Conservation (phyloP, 2,797 vertebrate genomes). For the Triplophysa bombifrons region DNA sequence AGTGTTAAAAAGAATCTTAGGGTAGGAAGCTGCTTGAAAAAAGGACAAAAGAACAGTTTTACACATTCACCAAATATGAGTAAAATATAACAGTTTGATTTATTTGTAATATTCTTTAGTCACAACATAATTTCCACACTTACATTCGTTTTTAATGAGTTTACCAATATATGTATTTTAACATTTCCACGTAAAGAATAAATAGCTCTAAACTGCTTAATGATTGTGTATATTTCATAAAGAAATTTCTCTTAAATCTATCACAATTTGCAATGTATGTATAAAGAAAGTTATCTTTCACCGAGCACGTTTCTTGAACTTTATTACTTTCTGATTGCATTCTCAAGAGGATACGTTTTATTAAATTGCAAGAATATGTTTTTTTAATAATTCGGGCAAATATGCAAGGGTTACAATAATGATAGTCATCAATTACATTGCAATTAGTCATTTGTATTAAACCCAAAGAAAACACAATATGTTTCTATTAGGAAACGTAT, state of each 20-base stretch:
- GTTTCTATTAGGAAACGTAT: constrained; percentile 19
- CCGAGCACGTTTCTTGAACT: not conserved
- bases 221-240: too few relatives aligned
- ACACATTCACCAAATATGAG: too few relatives aligned
- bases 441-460: constrained; percentile 7
- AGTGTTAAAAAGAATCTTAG: too few relatives aligned
- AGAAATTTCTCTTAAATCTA: not conserved
- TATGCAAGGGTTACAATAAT: constrained; percentile 43
- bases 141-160: too few relatives aligned
- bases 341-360: constrained; percentile 44
- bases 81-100: too few relatives aligned
- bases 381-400: constrained; percentile 35
- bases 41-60: too few relatives aligned
- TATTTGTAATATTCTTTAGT: too few relatives aligned
- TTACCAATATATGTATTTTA: too few relatives aligned
- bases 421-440: constrained; percentile 33
- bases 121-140: too few relatives aligned
- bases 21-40: too few relatives aligned
- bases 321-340: constrained; percentile 2
- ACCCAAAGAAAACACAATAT: constrained; percentile 28
- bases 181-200: too few relatives aligned
- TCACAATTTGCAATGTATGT: not conserved
- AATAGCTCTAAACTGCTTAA: too few relatives aligned
- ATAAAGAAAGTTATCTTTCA: not conserved
- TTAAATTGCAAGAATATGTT: constrained; percentile 37